A percentile compares a stretch with the other conserved stretches of the same genome.
phyloP scores from a whole-genome alignment of 2,888 invertebrate genomes.

The Operophtera brumata region DNA sequence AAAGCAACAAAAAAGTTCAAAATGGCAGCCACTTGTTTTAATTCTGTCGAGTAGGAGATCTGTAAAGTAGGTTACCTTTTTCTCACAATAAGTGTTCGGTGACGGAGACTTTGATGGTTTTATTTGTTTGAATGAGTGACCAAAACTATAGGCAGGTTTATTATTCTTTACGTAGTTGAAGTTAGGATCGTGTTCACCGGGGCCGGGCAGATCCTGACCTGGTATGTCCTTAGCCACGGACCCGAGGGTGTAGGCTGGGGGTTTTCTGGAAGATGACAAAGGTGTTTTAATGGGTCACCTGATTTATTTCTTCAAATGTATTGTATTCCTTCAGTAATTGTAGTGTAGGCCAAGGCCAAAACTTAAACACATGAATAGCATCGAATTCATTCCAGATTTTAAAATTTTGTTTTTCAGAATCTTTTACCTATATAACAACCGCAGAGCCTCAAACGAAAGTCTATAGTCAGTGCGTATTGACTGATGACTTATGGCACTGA shows the following conservation, averaged over 20 bases:
- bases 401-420: too few species aligned
- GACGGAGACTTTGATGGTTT: slow-evolving; percentile 44
- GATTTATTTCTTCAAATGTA: not conserved
- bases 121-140: slow-evolving; percentile 39
- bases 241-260: slow-evolving; percentile 56
- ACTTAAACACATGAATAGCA: too few species aligned
- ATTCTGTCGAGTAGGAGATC: too few species aligned
- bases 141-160: slow-evolving; percentile 60
- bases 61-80: slow-evolving; percentile 58
- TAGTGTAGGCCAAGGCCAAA: too few species aligned
- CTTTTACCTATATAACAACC: too few species aligned
- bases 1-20: too few species aligned
- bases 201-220: slow-evolving; percentile 47
- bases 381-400: too few species aligned
- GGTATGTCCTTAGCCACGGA: slow-evolving; percentile 25
- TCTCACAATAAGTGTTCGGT: slow-evolving; percentile 65
- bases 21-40: too few species aligned
- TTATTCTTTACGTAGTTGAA: slow-evolving; percentile 48
- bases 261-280: slow-evolving; percentile 39
- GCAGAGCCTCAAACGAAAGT: too few species aligned
- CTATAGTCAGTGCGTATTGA: too few species aligned
- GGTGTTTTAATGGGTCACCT: not conserved
- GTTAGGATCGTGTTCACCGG: slow-evolving; percentile 62
- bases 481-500: too few species aligned
- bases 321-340: too few species aligned